Conservation (phyloP, 2,797 vertebrate genomes). For the Fundulus diaphanus region DNA sequence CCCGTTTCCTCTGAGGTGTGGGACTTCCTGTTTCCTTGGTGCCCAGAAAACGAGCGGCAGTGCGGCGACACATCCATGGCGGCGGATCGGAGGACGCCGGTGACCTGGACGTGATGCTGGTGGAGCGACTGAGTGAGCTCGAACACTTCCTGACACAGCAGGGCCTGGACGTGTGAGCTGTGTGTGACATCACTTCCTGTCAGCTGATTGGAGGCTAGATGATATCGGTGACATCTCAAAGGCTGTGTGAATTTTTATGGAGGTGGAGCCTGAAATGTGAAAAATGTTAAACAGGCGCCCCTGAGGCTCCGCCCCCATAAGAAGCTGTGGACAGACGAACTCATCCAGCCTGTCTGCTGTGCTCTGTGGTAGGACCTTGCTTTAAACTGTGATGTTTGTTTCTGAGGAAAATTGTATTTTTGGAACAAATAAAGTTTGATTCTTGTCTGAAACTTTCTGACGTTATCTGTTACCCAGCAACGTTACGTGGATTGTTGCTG, state of each 20-base stretch:
- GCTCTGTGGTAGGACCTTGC: background rate
- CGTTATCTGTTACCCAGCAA: background rate
- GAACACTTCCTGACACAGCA: conserved; percentile 88
- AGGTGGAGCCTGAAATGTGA: conserved; percentile 26
- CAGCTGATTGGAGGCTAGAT: conserved; percentile 36
- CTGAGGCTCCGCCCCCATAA: background rate
- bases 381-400: conserved; percentile 55
- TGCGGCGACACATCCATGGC: conserved; percentile 81
- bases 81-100: conserved; percentile 61
- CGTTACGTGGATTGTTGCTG: background rate
- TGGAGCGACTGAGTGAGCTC: conserved; percentile 91
- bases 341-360: background rate
- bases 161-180: conserved; percentile 71
- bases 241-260: background rate
- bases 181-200: conserved; percentile 44
- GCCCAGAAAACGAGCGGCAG: conserved; percentile 76
- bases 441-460: conserved; percentile 13
- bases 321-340: background rate
- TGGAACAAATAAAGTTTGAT: conserved; percentile 64
- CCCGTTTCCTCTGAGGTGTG: conserved; percentile 30
- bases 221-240: background rate
- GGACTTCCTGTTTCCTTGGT: conserved; percentile 45
- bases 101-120: conserved; percentile 90
- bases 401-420: conserved; percentile 64
- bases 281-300: background rate